Evolutionary conservation across 2,797 vertebrate genomes (phyloP).

Genomic region (Oryzias dopingdopingensis): DNA sequence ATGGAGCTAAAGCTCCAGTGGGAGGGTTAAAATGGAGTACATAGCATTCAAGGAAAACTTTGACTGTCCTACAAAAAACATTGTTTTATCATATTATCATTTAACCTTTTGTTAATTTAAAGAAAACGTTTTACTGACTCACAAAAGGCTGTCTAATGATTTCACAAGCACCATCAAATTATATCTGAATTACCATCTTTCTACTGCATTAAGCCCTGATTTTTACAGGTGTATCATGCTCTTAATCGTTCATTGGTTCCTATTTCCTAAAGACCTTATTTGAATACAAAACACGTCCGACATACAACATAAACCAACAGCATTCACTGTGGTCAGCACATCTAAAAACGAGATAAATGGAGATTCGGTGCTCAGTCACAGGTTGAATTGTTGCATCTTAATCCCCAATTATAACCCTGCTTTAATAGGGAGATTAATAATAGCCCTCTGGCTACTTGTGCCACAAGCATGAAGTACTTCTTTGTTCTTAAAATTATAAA

Average conservation of each 20-base stretch:
- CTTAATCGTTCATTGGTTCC: conserved; percentile 5
- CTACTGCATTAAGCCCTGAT: conserved; percentile 30
- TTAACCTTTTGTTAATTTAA: conserved; percentile 22
- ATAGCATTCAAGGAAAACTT: too few species aligned
- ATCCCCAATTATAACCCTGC: not conserved
- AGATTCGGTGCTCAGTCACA: not conserved
- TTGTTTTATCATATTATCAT: conserved; percentile 32
- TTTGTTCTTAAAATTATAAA: not conserved
- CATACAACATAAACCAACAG: not conserved
- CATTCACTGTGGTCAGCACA: conserved; percentile 1
- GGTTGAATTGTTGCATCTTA: not conserved
- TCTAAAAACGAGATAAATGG: not conserved
- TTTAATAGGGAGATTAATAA: too few species aligned
- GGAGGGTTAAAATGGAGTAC: too few species aligned
- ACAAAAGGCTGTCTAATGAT: conserved; percentile 17
- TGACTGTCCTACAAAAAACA: conserved; percentile 14
- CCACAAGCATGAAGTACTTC: too few species aligned
- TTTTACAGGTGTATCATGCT: conserved; percentile 26
- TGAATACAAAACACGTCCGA: not conserved
- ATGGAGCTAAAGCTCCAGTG: too few species aligned
- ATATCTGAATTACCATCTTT: conserved; percentile 24
- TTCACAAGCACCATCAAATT: conserved; percentile 33
- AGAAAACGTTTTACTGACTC: too few species aligned
- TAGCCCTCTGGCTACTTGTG: too few species aligned
- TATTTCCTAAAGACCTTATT: not conserved